Evolutionary conservation across 2,113 vertebrate species (phyloP).

Genomic region (Otocyon megalotis): DNA sequence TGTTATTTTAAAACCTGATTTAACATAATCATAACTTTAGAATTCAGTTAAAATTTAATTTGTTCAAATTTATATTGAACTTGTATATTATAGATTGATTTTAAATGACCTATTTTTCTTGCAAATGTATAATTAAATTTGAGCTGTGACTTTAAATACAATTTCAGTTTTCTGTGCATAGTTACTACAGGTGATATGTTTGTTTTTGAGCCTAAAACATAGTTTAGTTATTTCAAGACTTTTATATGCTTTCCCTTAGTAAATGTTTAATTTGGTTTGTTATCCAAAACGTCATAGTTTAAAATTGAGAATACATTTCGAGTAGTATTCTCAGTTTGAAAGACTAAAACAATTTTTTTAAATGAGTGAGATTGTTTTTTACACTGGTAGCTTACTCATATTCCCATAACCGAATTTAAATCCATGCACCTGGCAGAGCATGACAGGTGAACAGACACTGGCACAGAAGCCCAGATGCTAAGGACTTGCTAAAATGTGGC

Average conservation of each 20-base stretch:
- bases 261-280: slow-evolving; percentile 31
- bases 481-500: neutral
- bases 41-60: neutral
- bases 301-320: slow-evolving; percentile 50
- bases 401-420: neutral
- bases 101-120: slow-evolving; percentile 28
- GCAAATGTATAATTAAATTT: neutral
- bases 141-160: slow-evolving; percentile 31
- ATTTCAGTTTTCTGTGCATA: slow-evolving; percentile 45
- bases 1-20: neutral
- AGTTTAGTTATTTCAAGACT: slow-evolving; percentile 21
- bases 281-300: slow-evolving; percentile 61
- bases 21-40: slow-evolving; percentile 10
- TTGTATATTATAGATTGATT: neutral
- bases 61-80: slow-evolving; percentile 7
- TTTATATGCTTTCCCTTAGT: slow-evolving; percentile 26
- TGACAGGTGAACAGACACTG: neutral
- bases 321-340: slow-evolving; percentile 24
- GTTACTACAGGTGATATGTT: slow-evolving; percentile 12
- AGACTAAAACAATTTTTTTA: slow-evolving; percentile 25
- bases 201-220: slow-evolving; percentile 44
- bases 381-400: neutral
- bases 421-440: neutral
- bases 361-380: slow-evolving; percentile 36
- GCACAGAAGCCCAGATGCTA: neutral